Percentiles rank a stretch among this genome's conserved stretches.
Evolutionary conservation across 1,140 invertebrate genomes (phyloP).

Genomic region (Zaprionus nigranus): DNA sequence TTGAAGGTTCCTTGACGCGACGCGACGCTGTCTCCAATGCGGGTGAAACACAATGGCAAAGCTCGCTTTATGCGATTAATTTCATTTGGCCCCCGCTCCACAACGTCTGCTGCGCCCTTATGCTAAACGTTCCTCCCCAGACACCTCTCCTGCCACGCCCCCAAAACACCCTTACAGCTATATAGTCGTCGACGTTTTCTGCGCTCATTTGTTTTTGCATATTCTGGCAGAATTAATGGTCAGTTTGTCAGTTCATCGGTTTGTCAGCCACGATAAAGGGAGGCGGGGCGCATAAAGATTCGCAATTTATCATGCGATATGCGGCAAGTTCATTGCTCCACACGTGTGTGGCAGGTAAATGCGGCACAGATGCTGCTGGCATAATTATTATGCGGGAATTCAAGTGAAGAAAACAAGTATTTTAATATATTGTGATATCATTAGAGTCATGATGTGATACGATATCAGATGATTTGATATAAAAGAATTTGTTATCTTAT

Average conservation of each 20-base stretch:
- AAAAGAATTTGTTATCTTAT: not conserved
- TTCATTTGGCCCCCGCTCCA: slow-evolving; percentile 45
- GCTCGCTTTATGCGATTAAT: slow-evolving; percentile 75
- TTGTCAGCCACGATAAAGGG: slow-evolving; percentile 2
- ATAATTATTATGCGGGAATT: no score
- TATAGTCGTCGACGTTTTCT: slow-evolving; percentile 61
- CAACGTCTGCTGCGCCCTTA: slow-evolving; percentile 33
- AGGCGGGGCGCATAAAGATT: slow-evolving; percentile 53
- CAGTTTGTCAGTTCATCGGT: slow-evolving; percentile 61
- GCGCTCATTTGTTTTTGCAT: slow-evolving; percentile 32
- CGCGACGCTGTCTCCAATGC: slow-evolving; percentile 32
- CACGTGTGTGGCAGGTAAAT: slow-evolving; percentile 14
- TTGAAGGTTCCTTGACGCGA: slow-evolving; percentile 75
- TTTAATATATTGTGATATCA: not conserved
- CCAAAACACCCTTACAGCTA: slow-evolving; percentile 24
- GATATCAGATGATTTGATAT: not conserved
- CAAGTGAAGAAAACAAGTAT: not conserved
- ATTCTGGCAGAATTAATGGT: slow-evolving; percentile 70
- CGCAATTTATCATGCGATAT: slow-evolving; percentile 40
- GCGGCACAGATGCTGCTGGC: not conserved
- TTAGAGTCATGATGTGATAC: not conserved
- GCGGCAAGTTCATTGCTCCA: slow-evolving; percentile 25
- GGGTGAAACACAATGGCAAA: slow-evolving; percentile 36
- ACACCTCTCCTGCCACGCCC: slow-evolving; percentile 5
- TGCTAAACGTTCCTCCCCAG: slow-evolving; percentile 9